Evolutionary conservation across 1,140 invertebrate genomes (phyloP).

Genomic region (Drosophila yakuba): DNA sequence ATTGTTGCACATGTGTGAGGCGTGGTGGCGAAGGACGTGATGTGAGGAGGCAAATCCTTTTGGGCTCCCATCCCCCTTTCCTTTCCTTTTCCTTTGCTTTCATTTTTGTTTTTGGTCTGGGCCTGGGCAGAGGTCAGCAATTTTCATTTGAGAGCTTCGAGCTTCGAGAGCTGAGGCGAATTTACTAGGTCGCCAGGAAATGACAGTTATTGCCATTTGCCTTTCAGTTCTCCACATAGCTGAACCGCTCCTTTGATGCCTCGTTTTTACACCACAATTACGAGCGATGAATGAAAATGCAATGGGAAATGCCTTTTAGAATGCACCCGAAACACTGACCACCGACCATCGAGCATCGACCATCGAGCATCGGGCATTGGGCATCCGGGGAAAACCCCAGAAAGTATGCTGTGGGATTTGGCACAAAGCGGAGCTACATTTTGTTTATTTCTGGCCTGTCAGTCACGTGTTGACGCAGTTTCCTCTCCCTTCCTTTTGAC

Average conservation of each 20-base stretch:
- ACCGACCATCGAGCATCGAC: not conserved
- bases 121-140: slow-evolving; percentile 68
- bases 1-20: slow-evolving; percentile 62
- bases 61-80: slow-evolving; percentile 31
- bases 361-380: too few relatives aligned
- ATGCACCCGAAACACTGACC: slow-evolving; percentile 18
- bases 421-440: slow-evolving; percentile 66
- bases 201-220: slow-evolving; percentile 77
- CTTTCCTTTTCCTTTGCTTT: not conserved
- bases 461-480: slow-evolving; percentile 59
- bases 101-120: not conserved
- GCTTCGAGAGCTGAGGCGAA: slow-evolving; percentile 47
- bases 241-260: not conserved
- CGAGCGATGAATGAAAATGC: slow-evolving; percentile 79
- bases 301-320: slow-evolving; percentile 76
- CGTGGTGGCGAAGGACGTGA: slow-evolving; percentile 30
- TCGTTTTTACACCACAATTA: slow-evolving; percentile 79
- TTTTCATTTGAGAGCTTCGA: slow-evolving; percentile 67
- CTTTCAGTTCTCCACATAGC: slow-evolving; percentile 22
- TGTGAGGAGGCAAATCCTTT: slow-evolving; percentile 34
- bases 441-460: slow-evolving; percentile 54
- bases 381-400: slow-evolving; percentile 15
- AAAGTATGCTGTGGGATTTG: slow-evolving; percentile 49
- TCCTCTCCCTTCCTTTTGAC: not conserved
- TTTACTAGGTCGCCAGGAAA: slow-evolving; percentile 78